Percentiles rank a stretch among this genome's conserved stretches.
phyloP scores from a whole-genome alignment of 1,140 invertebrate genomes.

The Acromyrmex charruanus region DNA sequence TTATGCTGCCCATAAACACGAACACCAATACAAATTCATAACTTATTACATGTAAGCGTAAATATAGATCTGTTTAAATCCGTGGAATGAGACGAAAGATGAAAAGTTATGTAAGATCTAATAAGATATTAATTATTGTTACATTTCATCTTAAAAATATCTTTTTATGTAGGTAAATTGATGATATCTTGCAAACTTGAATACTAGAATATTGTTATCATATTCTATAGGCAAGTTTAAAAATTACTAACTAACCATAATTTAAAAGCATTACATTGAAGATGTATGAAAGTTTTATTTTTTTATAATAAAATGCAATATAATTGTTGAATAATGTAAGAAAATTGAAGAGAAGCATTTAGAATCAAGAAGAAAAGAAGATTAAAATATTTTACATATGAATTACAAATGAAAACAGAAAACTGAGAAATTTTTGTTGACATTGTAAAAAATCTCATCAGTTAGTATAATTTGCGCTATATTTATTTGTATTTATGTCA shows the following conservation, averaged over 20 bases:
- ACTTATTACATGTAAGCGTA: slow-evolving; percentile 35
- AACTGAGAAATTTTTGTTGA: neutral
- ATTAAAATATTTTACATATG: neutral
- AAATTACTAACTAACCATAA: neutral
- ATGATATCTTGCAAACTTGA: neutral
- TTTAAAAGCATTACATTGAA: neutral
- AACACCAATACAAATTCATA: slow-evolving; percentile 14
- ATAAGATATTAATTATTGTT: slow-evolving; percentile 17
- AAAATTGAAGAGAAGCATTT: neutral
- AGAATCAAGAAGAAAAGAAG: neutral
- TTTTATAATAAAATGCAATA: neutral
- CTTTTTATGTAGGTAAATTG: neutral
- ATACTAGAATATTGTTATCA: neutral
- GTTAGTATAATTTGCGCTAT: neutral
- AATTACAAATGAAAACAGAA: neutral
- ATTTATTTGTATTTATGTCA: slow-evolving; percentile 1
- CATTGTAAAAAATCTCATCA: neutral
- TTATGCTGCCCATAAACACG: slow-evolving; percentile 13
- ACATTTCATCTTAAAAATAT: neutral
- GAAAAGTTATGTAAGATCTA: slow-evolving; percentile 16
- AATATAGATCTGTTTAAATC: slow-evolving; percentile 23
- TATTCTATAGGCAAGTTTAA: neutral
- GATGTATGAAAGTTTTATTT: neutral
- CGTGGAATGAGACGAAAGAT: slow-evolving; percentile 24
- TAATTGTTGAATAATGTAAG: neutral